Percentiles rank a stretch among this genome's conserved stretches.
Conservation (phyloP, 1,140 invertebrate genomes). For the Tetraneura akinire region DNA sequence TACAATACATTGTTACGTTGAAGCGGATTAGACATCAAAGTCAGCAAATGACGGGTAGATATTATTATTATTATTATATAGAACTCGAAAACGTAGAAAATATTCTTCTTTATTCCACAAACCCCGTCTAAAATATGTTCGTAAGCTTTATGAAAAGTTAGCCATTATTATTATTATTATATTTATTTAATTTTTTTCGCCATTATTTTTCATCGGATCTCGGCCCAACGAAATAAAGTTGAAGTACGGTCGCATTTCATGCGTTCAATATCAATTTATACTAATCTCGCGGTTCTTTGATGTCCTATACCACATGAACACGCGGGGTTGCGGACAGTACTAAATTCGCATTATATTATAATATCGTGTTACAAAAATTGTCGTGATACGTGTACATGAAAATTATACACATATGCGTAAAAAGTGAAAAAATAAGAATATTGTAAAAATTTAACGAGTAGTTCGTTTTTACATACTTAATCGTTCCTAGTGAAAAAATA, state of each 20-base stretch:
- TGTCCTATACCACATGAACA: no score
- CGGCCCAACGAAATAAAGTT: neutral
- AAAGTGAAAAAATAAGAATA: no score
- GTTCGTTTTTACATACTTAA: no score
- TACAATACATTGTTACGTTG: slow-evolving; percentile 6
- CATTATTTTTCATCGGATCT: neutral
- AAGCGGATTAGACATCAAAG: neutral
- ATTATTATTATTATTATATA: neutral
- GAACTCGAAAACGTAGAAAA: neutral
- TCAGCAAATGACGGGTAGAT: no score
- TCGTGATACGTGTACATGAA: no score
- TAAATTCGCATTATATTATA: no score
- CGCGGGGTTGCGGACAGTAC: no score
- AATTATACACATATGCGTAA: no score
- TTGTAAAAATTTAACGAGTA: no score
- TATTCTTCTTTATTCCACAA: neutral
- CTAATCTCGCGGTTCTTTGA: slow-evolving; percentile 1
- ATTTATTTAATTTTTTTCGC: neutral
- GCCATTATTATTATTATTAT: slow-evolving; percentile 30
- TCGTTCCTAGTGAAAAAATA: neutral
- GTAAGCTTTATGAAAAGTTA: slow-evolving; percentile 10
- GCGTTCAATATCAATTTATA: slow-evolving; percentile 1
- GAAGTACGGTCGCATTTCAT: neutral
- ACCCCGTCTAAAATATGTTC: neutral
- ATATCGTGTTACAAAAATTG: no score